A percentile compares a stretch with the other conserved stretches of the same genome.
These are phyloP conservation scores for Leptinotarsa texana DNA, from an alignment of 1,140 invertebrate genomes.

Conservation along the genomic window DNA sequence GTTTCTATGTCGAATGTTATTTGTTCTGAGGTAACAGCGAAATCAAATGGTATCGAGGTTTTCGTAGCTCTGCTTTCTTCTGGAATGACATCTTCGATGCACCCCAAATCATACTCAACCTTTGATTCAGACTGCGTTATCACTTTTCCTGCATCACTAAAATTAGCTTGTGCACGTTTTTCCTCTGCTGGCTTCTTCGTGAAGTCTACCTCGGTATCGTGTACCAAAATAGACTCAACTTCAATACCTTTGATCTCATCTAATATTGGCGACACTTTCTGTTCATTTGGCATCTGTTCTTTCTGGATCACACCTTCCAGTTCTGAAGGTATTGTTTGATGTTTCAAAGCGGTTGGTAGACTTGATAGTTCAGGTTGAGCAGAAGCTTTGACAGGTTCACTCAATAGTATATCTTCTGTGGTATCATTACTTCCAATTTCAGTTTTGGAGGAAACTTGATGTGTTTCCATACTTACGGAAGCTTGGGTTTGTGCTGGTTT, in stretches of 20 bases:
- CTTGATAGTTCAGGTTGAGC: slow-evolving; percentile 42
- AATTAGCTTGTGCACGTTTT: slow-evolving; percentile 28
- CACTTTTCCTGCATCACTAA: slow-evolving; percentile 38
- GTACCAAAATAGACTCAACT: slow-evolving; percentile 38
- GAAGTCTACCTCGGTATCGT: slow-evolving; percentile 41
- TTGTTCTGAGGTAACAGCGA: slow-evolving; percentile 37
- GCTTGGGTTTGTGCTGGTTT: slow-evolving; percentile 30
- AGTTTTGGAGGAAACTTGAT: slow-evolving; percentile 41
- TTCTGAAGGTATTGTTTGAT: slow-evolving; percentile 50
- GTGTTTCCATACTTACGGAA: slow-evolving; percentile 35
- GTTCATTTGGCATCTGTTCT: slow-evolving; percentile 52
- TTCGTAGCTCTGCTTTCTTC: slow-evolving; percentile 35
- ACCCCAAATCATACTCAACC: slow-evolving; percentile 34
- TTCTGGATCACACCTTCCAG: slow-evolving; percentile 43
- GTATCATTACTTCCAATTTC: slow-evolving; percentile 42
- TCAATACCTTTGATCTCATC: slow-evolving; percentile 34
- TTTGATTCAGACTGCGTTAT: slow-evolving; percentile 35
- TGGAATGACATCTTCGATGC: slow-evolving; percentile 32
- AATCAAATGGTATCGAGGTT: slow-evolving; percentile 37
- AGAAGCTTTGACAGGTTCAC: slow-evolving; percentile 31
- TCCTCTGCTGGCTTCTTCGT: slow-evolving; percentile 36
- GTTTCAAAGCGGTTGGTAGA: slow-evolving; percentile 44
- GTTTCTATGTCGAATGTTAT: slow-evolving; percentile 30
- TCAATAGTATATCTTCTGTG: slow-evolving; percentile 34
- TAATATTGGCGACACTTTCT: slow-evolving; percentile 44